phyloP scores from a whole-genome alignment of 2,888 invertebrate species.

The Anthophora plumipes region DNA sequence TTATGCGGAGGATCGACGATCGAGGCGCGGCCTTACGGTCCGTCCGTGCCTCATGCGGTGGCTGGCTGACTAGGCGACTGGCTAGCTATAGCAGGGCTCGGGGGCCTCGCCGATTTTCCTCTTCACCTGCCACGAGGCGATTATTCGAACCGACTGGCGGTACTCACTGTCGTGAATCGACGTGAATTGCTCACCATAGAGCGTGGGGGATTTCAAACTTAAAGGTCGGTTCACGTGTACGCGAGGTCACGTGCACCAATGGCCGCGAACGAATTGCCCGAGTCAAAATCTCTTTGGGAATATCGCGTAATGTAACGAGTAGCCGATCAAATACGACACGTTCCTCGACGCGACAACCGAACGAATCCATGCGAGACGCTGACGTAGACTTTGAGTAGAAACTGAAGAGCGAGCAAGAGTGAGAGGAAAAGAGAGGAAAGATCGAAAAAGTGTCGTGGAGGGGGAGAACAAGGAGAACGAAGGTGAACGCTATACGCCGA shows the following conservation, averaged over 20 bases:
- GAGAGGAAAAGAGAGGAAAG: not conserved
- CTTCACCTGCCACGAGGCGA: constrained; percentile 62
- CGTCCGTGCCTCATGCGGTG: constrained; percentile 40
- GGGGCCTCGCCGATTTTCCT: constrained; percentile 49
- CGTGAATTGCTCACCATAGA: constrained; percentile 35
- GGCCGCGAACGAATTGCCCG: constrained; percentile 9
- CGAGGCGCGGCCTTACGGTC: constrained; percentile 43
- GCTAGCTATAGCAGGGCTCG: constrained; percentile 16
- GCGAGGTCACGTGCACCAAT: constrained; percentile 51
- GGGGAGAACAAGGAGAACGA: constrained; percentile 12
- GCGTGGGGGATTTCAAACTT: constrained; percentile 48
- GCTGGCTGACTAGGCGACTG: constrained; percentile 29
- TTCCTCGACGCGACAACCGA: not conserved
- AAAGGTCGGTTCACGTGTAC: constrained; percentile 64
- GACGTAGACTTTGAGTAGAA: constrained; percentile 14
- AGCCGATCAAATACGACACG: constrained; percentile 20
- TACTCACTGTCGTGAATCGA: constrained; percentile 41
- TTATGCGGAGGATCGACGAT: constrained; percentile 29
- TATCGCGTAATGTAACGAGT: not conserved
- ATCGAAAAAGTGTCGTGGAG: not conserved
- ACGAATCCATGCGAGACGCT: constrained; percentile 30
- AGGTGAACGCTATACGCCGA: constrained; percentile 26
- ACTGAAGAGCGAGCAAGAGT: no score
- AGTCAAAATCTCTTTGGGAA: not conserved
- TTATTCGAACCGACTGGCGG: constrained; percentile 64